A percentile compares a stretch with the other conserved stretches of the same genome.
phyloP scores from a whole-genome alignment of 2,113 vertebrate species.

The Macquaria ambigua region DNA sequence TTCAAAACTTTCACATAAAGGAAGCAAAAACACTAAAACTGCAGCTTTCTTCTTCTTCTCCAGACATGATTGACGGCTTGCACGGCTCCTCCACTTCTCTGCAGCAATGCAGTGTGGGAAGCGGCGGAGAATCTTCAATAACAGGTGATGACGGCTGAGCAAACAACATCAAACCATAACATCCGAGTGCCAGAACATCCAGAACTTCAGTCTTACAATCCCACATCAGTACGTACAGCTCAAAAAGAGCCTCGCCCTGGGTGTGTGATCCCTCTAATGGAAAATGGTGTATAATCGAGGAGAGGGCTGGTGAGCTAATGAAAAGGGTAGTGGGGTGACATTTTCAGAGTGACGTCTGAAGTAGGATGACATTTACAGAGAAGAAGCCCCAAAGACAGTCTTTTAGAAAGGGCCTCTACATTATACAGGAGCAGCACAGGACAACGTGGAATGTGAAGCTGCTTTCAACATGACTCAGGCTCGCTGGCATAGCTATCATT shows the following conservation, averaged over 20 bases:
- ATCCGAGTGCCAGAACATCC: slow-evolving; percentile 32
- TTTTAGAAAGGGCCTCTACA: slow-evolving; percentile 24
- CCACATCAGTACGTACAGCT: slow-evolving; percentile 27
- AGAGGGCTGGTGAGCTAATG: slow-evolving; percentile 68
- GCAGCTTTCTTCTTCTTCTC: neutral
- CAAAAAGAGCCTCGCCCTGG: slow-evolving; percentile 9
- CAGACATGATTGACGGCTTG: slow-evolving; percentile 31
- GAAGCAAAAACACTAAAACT: slow-evolving; percentile 18
- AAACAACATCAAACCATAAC: slow-evolving; percentile 60
- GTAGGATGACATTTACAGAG: slow-evolving; percentile 75
- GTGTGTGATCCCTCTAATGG: slow-evolving; percentile 66
- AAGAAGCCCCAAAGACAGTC: slow-evolving; percentile 67
- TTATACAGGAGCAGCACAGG: slow-evolving; percentile 9
- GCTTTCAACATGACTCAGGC: slow-evolving; percentile 45
- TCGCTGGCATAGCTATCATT: neutral
- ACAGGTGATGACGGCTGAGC: slow-evolving; percentile 58
- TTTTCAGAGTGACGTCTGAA: slow-evolving; percentile 74
- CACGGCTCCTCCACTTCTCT: slow-evolving; percentile 3
- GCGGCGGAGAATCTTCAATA: slow-evolving; percentile 49
- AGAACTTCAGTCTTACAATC: slow-evolving; percentile 42
- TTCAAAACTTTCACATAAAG: slow-evolving; percentile 36
- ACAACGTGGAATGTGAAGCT: slow-evolving; percentile 4
- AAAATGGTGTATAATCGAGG: slow-evolving; percentile 64
- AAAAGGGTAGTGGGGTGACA: slow-evolving; percentile 70
- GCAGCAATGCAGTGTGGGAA: slow-evolving; percentile 31